Percentiles rank a stretch among this genome's conserved stretches.
Evolutionary conservation across 1,140 invertebrate genomes (phyloP).

Genomic region (Sesamia nonagrioides): DNA sequence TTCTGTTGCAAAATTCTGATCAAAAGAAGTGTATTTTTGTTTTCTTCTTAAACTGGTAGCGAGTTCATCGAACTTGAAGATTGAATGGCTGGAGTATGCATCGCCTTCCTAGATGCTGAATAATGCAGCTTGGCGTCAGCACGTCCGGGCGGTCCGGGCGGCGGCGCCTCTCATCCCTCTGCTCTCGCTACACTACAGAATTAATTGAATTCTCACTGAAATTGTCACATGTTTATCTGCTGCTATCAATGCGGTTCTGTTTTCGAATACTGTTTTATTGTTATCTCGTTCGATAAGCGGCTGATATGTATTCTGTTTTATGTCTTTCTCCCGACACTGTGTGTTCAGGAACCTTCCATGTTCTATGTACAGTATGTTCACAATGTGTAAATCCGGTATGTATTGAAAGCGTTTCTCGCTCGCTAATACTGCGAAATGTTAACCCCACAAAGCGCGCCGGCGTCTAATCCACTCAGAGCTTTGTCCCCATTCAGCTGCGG

Average conservation of each 20-base stretch:
- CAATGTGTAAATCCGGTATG: constrained; percentile 16
- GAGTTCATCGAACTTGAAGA: constrained; percentile 27
- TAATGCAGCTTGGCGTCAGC: constrained; percentile 45
- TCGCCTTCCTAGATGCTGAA: constrained; percentile 52
- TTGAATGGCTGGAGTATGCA: constrained; percentile 48
- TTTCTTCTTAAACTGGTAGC: constrained; percentile 2
- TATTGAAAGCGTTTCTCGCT: constrained; percentile 7
- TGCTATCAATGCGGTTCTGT: constrained; percentile 12
- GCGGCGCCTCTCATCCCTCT: neutral
- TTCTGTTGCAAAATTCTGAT: constrained; percentile 4
- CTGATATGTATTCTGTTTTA: constrained; percentile 36
- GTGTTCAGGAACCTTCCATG: constrained; percentile 22
- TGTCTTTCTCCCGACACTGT: constrained; percentile 3
- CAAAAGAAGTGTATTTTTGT: constrained; percentile 37
- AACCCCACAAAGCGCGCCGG: constrained; percentile 23
- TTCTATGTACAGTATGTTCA: neutral
- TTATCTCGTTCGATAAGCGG: constrained; percentile 19
- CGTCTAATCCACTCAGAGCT: constrained; percentile 47
- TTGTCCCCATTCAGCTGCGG: constrained; percentile 21
- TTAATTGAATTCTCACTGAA: constrained; percentile 25
- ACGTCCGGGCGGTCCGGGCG: constrained; percentile 8
- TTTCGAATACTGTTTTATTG: constrained; percentile 25
- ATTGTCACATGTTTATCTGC: constrained; percentile 5
- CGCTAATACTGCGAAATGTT: constrained; percentile 16
- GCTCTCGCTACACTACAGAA: neutral